These are phyloP conservation scores for Dromius quadrimaculatus DNA, from an alignment of 2,888 invertebrate genomes.

Conservation along the genomic window DNA sequence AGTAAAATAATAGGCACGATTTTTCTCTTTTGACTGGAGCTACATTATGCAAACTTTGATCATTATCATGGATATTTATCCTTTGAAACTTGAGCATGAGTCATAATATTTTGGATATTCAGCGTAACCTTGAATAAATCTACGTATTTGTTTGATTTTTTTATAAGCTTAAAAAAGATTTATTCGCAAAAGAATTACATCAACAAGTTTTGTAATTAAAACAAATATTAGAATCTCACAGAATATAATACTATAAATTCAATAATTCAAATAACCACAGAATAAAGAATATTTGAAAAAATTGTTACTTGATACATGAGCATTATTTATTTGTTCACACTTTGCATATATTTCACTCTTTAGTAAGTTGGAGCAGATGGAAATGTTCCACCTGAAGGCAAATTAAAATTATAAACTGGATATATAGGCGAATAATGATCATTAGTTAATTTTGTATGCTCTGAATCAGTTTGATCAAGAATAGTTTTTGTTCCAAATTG, in stretches of 20 bases:
- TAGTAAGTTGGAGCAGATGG: no score
- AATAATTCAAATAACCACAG: constrained; percentile 13
- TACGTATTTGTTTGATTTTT: no score
- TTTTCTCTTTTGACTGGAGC: no score
- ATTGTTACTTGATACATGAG: constrained; percentile 1
- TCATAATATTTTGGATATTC: no score
- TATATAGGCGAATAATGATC: constrained; percentile 58
- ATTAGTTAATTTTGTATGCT: constrained; percentile 68
- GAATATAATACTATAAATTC: constrained; percentile 2
- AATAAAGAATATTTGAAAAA: not conserved
- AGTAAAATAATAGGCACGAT: no score
- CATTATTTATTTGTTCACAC: not conserved
- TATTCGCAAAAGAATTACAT: not conserved
- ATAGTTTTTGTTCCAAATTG: constrained; percentile 73
- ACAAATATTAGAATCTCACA: constrained; percentile 2
- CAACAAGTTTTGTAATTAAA: not conserved
- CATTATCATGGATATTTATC: no score
- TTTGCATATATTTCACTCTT: no score
- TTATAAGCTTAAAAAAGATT: not conserved
- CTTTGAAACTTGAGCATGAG: no score
- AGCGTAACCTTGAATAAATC: no score
- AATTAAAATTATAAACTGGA: constrained; percentile 57
- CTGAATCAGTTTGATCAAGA: constrained; percentile 74
- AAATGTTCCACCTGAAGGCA: not conserved
- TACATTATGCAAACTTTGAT: no score